Evolutionary conservation across 2,113 vertebrate genomes (phyloP).

Genomic region (Asarcornis scutulata): DNA sequence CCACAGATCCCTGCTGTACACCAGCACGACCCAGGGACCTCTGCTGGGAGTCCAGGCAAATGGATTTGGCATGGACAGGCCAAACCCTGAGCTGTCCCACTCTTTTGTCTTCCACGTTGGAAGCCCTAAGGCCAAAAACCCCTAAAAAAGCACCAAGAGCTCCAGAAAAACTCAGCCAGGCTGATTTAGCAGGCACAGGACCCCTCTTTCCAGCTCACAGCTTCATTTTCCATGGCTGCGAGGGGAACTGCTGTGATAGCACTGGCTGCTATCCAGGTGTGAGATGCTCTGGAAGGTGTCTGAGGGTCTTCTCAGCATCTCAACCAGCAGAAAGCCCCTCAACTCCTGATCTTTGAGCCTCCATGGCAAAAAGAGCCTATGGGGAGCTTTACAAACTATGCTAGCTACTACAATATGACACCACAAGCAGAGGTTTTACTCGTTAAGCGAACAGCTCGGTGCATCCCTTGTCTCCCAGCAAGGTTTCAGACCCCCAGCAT

Average conservation of each 20-base stretch:
- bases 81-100: not conserved
- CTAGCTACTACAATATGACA: not conserved
- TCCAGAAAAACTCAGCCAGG: not conserved
- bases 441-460: not conserved
- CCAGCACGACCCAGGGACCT: not conserved
- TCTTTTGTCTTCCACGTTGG: not conserved
- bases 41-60: rapidly evolving
- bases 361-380: not conserved
- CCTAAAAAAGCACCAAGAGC: not conserved
- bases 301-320: not conserved
- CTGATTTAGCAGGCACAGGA: not conserved
- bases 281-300: not conserved
- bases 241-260: not conserved
- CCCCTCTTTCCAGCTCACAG: not conserved
- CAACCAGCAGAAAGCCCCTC: not conserved
- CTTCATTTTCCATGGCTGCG: rapidly evolving
- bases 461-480: not conserved
- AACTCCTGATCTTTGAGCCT: not conserved
- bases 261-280: not conserved
- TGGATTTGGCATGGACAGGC: not conserved
- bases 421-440: not conserved
- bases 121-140: not conserved
- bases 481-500: not conserved
- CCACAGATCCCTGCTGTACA: not conserved
- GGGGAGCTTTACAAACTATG: not conserved